Base-by-base conservation (phyloP, 2,113 vertebrate genomes). In the Silurus meridionalis region DNA sequence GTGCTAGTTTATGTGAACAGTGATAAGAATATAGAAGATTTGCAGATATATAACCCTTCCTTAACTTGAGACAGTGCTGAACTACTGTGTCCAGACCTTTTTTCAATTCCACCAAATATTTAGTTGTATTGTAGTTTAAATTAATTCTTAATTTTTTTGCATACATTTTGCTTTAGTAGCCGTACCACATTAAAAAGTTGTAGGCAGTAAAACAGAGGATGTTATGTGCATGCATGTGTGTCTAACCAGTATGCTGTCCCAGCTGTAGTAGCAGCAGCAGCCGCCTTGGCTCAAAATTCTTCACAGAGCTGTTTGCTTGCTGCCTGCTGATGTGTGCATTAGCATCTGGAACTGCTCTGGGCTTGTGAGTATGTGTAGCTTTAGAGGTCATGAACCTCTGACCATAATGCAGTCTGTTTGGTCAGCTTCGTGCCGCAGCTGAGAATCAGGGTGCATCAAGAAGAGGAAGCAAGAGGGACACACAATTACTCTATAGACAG, bases 311-410 rank as follows among this genome's bases (percentile, higher is more conserved):
- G 19, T 55, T 81, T 80, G 69, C 69, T 37, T 37, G 6, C 78
- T 83, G 78, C 67, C 82, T 14, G 57, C 80, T 82, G 83, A 83
- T 71, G 64, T 79, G 63, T 71, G 55, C 46, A 55, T 21, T 72
- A 66, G 72, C 50, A 83, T 83, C 63, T 87, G 63, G 85, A 87
- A 87, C 88, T 85, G 86, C 66, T 85, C 83, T 50, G 55, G 58
- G 48, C 37, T 57, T 55, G 28, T 52, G 19, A 87, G 78, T 25
- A 46, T 50, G 72, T 23, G 72, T 63, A 87, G 55, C 77, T 74
- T 61, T n/a, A 74, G 25, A 46, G 83, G 83, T 87, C 74, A 17
- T 23, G 86, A 64, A 75, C 87, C 72, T 72, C 48, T 82, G 69
- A 84, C 83, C 82, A 67, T 58, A 46, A 63, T 53, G 80, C 60